Conservation (phyloP, 2,888 invertebrate species). For the Lithophane ornitopus region DNA sequence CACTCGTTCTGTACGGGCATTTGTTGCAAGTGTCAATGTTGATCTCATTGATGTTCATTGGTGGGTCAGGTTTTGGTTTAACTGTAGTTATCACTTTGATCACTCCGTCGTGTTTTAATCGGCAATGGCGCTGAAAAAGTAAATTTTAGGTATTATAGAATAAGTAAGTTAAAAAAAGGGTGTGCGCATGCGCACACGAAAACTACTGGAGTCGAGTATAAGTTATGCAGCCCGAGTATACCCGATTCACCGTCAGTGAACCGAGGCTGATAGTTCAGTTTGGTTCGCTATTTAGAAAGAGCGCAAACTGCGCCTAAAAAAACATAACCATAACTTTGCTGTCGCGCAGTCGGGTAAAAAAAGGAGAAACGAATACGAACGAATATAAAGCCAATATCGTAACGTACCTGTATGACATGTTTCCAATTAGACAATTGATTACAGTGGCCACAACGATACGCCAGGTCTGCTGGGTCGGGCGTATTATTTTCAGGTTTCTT, state of each 20-base stretch:
- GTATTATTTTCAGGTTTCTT: slow-evolving; percentile 81
- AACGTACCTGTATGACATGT: slow-evolving; percentile 95
- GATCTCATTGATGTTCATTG: slow-evolving; percentile 76
- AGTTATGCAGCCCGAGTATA: background rate
- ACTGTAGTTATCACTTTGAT: slow-evolving; percentile 92
- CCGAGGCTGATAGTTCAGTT: background rate
- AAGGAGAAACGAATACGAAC: background rate
- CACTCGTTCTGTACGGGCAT: slow-evolving; percentile 93
- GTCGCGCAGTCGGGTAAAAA: background rate
- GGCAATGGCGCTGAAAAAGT: slow-evolving; percentile 93
- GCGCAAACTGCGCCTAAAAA: background rate
- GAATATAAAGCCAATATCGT: background rate
- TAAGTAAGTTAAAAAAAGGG: background rate
- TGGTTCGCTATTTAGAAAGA: background rate
- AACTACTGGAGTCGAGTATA: background rate
- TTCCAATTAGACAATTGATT: slow-evolving; percentile 96
- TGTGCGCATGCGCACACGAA: background rate
- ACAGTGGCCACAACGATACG: slow-evolving; percentile 94
- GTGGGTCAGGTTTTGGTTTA: slow-evolving; percentile 85
- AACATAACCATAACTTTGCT: background rate
- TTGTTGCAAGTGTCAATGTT: slow-evolving; percentile 90
- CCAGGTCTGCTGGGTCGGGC: slow-evolving; percentile 85
- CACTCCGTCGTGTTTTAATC: slow-evolving; percentile 94
- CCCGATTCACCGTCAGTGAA: background rate
- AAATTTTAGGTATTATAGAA: slow-evolving; percentile 25